Percentiles rank a stretch among this genome's conserved stretches.
phyloP scores from a whole-genome alignment of 2,113 vertebrate species.

The Riparia riparia region DNA sequence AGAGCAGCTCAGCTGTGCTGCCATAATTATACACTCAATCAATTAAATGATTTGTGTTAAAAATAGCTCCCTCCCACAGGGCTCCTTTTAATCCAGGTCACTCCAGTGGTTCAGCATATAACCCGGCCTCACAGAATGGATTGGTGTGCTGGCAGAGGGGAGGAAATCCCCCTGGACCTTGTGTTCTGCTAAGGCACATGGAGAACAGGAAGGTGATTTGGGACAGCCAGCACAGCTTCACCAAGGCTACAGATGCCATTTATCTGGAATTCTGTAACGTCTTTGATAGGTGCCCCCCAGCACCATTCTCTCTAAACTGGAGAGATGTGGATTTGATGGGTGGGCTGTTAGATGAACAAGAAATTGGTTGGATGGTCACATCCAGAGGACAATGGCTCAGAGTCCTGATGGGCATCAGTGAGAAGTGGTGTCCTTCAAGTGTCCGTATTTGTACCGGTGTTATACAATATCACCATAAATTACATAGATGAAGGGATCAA shows the following conservation, averaged over 20 bases:
- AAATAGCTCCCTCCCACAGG: not conserved
- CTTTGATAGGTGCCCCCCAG: not conserved
- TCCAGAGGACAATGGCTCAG: not conserved
- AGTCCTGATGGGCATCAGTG: not conserved
- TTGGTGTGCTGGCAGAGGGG: not conserved
- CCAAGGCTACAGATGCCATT: not conserved
- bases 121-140: not conserved
- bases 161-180: not conserved
- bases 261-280: not conserved
- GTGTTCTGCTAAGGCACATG: not conserved
- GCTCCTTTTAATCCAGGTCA: not conserved
- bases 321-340: not conserved
- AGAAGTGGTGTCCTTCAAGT: no score
- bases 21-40: not conserved
- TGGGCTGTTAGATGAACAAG: not conserved
- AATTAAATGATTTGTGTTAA: constrained; percentile 2
- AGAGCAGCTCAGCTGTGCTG: not conserved
- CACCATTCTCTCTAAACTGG: not conserved
- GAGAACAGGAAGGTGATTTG: not conserved
- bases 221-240: not conserved
- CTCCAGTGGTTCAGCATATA: not conserved
- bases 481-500: not conserved
- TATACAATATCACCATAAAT: not conserved
- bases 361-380: not conserved
- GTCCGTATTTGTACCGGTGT: not conserved